These are phyloP conservation scores for Phalacrocorax aristotelis DNA, from an alignment of 2,113 vertebrate species.

Conservation along the genomic window DNA sequence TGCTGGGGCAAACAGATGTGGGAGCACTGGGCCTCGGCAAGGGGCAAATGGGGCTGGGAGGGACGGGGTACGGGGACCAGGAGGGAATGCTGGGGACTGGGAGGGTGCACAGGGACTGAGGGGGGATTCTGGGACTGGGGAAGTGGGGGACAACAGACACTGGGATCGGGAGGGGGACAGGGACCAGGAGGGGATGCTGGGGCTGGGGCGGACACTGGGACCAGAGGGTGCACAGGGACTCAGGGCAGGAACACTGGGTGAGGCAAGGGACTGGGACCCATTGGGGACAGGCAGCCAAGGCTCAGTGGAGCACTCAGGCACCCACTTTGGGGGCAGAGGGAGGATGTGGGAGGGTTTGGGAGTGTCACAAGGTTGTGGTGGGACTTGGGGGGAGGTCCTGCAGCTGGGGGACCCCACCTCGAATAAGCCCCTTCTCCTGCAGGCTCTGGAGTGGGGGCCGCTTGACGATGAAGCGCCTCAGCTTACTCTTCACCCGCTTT, in stretches of 20 bases:
- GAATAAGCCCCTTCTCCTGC: conserved; percentile 91
- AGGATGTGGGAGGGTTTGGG: not conserved
- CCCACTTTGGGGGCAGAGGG: not conserved
- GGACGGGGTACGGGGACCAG: too few relatives aligned
- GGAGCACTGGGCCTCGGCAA: not conserved
- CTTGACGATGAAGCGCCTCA: conserved; percentile 86
- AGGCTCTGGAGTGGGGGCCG: conserved; percentile 87
- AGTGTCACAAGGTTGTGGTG: accelerated
- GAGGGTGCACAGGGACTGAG: too few relatives aligned
- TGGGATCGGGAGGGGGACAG: not conserved
- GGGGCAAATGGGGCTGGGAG: not conserved
- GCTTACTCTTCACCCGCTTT: conserved; percentile 84
- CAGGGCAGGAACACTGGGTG: too few relatives aligned
- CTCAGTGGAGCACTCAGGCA: not conserved
- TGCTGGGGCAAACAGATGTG: not conserved
- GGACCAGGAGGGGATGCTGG: not conserved
- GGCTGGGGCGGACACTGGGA: not conserved
- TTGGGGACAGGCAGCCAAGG: not conserved
- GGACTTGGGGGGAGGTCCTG: not conserved
- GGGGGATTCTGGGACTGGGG: too few relatives aligned
- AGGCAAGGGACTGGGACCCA: too few relatives aligned
- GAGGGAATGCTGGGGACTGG: not conserved
- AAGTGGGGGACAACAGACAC: not conserved
- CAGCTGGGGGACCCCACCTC: conserved; percentile 72
- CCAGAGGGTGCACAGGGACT: too few relatives aligned